Base-by-base conservation (phyloP, 92 coral and sea anemone species). In the Porites evermanni region DNA sequence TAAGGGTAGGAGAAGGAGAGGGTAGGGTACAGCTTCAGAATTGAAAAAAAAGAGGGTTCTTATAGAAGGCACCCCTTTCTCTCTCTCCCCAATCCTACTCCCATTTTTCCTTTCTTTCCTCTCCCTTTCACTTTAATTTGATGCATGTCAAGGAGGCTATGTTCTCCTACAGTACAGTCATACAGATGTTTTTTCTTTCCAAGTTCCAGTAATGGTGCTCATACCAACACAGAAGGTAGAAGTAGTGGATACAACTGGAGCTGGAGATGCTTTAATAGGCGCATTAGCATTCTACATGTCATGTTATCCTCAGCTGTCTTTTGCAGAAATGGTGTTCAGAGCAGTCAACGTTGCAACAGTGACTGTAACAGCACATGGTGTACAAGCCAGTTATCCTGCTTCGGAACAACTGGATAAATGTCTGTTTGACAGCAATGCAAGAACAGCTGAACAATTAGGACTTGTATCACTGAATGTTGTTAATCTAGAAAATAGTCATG, bases 211-310 rank as follows among this genome's bases (percentile, higher is more conserved):
- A 53, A 78, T 93, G 86, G 77, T 81, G 59, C 85, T 91, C 71
- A 77, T 87, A 3, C 69, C 68, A 50, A 64, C 98, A 58, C 44
- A 80, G 20, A 71, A 77, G 73, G 98, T 95, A 65, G 75, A 91
- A n/a, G 92, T 73, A 38, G 93, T 92, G 23, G 98, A 96, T 79
- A 93, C 97, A 14, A 96, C 98, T 18, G 98, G 98, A 32, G 98
- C 98, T 19, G 98, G 98, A 2, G 98, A 96, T 58, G 90, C 95
- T 19, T 67, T 96, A 21, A 86, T 89, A 54, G 98, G 98, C 10
- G 86, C 98, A 9, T 71, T 96, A 12, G 96, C 95, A 26, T 96
- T 88, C 86, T 96, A 78, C 89, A 68, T 96, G 78, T 93, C 98
- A 2, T 89, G 94, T 83, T 87, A 92, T 72, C 98, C 98, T 12